Base-by-base conservation (phyloP, 1,140 invertebrate species). In the Drosophila tani region DNA sequence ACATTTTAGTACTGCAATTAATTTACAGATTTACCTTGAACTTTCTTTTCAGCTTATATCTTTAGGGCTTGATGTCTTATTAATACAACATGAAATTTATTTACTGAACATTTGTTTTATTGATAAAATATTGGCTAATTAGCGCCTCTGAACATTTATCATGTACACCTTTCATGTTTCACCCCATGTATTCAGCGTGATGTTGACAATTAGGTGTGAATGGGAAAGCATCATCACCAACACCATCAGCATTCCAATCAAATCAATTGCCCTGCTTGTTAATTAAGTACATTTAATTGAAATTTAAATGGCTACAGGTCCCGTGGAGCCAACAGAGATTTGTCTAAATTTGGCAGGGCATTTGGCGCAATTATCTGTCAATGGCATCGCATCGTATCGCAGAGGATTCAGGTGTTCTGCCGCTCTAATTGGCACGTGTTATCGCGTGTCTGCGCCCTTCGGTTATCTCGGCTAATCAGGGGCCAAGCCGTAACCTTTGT, bases 381-480 rank as follows among this genome's bases (percentile, higher is more conserved):
- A 51, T 49, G 58, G 49, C 45, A 50, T 56, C 43, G 12, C 38
- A 56, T 56, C 15, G 32, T 9, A 55, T 40, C 7, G 4, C 32
- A 21, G 2, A 29, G 11, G 29, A 21, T 19, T 47, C 55, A 87
- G 80, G 80, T 83, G 84, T 49, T 79, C 29, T 56, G 56, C 41
- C 27, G 46, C 21, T 56, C 65, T 88, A 87, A 86, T 86, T 83
- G 83, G 80, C 76, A 77, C 67, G 79, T 79, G 83, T 77, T 87
- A 56, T 76, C 49, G 76, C 47, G 35, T 65, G 47, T 53, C 46
- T 66, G 64, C 57, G 46, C 46, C 55, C 66, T 60, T 60, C 43
- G 47, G 38, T 19, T 76, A 53, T 76, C 62, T 51, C 32, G 19
- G 56, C 64, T 77, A 77, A 68, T 77, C 75, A 77, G 50, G 24